A percentile compares a stretch with the other conserved stretches of the same genome.
These are phyloP conservation scores for Anguilla pacifica DNA, from an alignment of 2,797 vertebrate species.

Conservation along the genomic window DNA sequence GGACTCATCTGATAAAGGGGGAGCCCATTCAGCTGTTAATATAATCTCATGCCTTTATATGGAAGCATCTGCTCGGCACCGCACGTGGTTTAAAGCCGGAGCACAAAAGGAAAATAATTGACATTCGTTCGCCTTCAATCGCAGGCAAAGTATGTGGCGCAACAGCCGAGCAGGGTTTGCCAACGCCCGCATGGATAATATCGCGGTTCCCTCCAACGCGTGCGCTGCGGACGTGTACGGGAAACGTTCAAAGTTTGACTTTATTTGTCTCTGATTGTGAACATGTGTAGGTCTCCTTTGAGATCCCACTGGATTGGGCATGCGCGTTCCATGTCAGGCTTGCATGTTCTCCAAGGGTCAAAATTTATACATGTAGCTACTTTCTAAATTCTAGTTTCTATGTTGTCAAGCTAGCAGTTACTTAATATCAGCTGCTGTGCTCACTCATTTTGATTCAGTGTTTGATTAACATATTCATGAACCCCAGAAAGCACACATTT, in stretches of 20 bases:
- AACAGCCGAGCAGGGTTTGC: slow-evolving; percentile 55
- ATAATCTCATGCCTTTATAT: slow-evolving; percentile 67
- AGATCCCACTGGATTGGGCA: not conserved
- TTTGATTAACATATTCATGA: not conserved
- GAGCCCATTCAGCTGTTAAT: slow-evolving; percentile 67
- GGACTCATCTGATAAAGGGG: slow-evolving; percentile 67
- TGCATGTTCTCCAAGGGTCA: not conserved
- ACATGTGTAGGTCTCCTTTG: not conserved
- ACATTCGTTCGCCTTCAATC: slow-evolving; percentile 69
- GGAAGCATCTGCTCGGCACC: slow-evolving; percentile 61
- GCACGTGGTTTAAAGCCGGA: slow-evolving; percentile 52
- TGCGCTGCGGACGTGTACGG: slow-evolving; percentile 59
- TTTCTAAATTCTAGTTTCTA: not conserved
- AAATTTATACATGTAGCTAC: not conserved
- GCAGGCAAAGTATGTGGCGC: slow-evolving; percentile 68
- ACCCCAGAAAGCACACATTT: not conserved
- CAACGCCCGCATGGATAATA: slow-evolving; percentile 45
- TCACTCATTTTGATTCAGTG: not conserved
- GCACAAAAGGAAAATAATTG: slow-evolving; percentile 67
- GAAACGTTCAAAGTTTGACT: slow-evolving; percentile 44
- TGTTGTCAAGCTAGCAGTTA: not conserved
- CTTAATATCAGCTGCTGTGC: not conserved
- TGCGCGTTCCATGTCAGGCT: slow-evolving; percentile 6
- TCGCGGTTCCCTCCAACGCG: slow-evolving; percentile 42
- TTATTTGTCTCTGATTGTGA: slow-evolving; percentile 10